Evolutionary conservation across 1,140 invertebrate genomes (phyloP), one percentile per base, ranked within the genome.

Genomic region (Drosophila busckii): DNA sequence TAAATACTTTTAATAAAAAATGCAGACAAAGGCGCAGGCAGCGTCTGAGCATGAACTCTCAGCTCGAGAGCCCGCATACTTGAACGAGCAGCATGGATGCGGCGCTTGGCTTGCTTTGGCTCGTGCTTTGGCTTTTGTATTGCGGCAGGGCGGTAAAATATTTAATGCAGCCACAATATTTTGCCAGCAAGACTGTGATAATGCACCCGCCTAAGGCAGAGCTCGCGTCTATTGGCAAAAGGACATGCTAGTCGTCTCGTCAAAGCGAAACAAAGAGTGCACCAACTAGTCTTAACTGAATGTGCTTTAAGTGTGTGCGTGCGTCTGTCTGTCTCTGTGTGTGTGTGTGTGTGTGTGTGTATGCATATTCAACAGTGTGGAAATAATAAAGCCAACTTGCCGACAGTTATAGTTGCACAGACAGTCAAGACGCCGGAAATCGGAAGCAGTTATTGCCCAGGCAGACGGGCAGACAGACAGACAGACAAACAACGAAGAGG

Each of bases 381-480:
- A 82, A 82, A 73, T 82, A 82, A 82, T 82, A 82, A 82, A 80
- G 75, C 73, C 75, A 80, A 80, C 75, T 80, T 80, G 64, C 68
- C 64, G 73, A 80, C 68, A 80, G 64, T 69, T 62, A 80, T 68
- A 80, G 73, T 69, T 65, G 68, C 63, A 65, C 54, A 68, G 64
- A 31, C 70, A 53, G 73, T 48, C 31, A 34, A 38, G 52, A 68
- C 45, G 53, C 63, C 54, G 70, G 64, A 71, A 69, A 35, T 46
- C 55, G 75, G 73, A 80, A 71, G 55, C 55, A 80, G 73, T 73
- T 49, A 69, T 73, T 80, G 64, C 64, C 59, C 54, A 64, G 40
- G 26, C 38, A 59, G 63, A 58, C 63, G 22, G 40, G 13, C 12
- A n/a, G n/a, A n/a, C n/a, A n/a, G 17, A 26, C 50, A 54, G 41